Evolutionary conservation across 2,113 vertebrate genomes (phyloP).

Genomic region (Toxotes chatareus): DNA sequence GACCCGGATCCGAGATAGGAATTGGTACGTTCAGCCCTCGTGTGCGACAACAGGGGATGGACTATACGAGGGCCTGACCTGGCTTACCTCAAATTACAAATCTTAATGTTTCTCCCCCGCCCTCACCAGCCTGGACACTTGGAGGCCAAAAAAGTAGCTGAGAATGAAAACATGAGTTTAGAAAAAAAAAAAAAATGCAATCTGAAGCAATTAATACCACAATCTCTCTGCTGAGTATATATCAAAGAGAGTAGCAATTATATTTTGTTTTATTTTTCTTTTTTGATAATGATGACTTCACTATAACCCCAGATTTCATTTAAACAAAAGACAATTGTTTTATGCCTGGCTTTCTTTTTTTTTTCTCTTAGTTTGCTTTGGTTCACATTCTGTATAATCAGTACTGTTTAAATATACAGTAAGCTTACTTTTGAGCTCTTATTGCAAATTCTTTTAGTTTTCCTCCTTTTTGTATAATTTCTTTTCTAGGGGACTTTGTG

Average conservation of each 20-base stretch:
- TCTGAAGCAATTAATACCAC: constrained; percentile 85
- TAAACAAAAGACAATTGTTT: constrained; percentile 60
- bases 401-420: constrained; percentile 67
- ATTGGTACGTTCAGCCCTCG: constrained; percentile 99
- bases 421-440: constrained; percentile 67
- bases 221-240: constrained; percentile 73
- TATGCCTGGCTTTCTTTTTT: constrained; percentile 62
- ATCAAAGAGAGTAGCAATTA: constrained; percentile 74
- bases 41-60: constrained; percentile 97
- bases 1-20: constrained; percentile 97
- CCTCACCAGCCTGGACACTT: constrained; percentile 73
- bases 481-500: constrained; percentile 35
- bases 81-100: constrained; percentile 99
- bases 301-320: constrained; percentile 78
- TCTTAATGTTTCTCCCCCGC: constrained; percentile 87
- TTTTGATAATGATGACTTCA: constrained; percentile 66
- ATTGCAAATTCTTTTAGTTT: constrained; percentile 42
- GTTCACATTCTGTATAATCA: constrained; percentile 72
- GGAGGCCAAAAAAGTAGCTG: constrained; percentile 66
- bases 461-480: constrained; percentile 39
- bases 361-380: constrained; percentile 70
- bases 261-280: constrained; percentile 62
- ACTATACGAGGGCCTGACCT: constrained; percentile 98
- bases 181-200: constrained; percentile 65
- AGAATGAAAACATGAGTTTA: constrained; percentile 51